A percentile compares a stretch with the other conserved stretches of the same genome.
These are phyloP conservation scores for Syndactyla subalaris DNA, from an alignment of 2,797 vertebrate species.

Conservation along the genomic window DNA sequence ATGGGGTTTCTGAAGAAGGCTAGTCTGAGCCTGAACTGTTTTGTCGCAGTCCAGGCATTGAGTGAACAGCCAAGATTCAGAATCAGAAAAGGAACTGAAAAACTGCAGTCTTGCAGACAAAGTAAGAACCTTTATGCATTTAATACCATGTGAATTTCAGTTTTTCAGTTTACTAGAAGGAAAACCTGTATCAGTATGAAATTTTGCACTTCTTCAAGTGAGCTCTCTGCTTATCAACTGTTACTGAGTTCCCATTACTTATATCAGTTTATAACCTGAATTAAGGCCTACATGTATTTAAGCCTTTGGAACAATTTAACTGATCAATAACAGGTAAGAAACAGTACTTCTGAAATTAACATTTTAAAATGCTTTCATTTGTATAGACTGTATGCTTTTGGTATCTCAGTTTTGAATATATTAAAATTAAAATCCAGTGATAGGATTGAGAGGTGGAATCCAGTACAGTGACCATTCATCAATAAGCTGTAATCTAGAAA, in stretches of 20 bases:
- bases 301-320: not conserved
- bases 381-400: not conserved
- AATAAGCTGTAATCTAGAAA: not conserved
- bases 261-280: not conserved
- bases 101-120: not conserved
- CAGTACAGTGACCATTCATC: not conserved
- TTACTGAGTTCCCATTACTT: not conserved
- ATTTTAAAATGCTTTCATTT: slow-evolving; percentile 13
- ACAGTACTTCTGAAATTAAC: not conserved
- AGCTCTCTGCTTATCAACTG: not conserved
- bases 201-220: not conserved
- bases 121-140: not conserved
- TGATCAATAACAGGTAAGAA: not conserved
- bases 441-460: not conserved
- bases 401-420: not conserved
- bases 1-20: not conserved
- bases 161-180: not conserved
- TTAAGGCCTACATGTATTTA: not conserved
- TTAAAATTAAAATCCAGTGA: not conserved
- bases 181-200: not conserved
- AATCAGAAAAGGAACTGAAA: not conserved
- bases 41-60: not conserved
- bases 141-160: not conserved
- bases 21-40: not conserved
- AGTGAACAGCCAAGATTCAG: not conserved